These are phyloP conservation scores for Paedocypris micromegethes DNA, from an alignment of 2,797 vertebrate genomes.

Conservation along the genomic window DNA sequence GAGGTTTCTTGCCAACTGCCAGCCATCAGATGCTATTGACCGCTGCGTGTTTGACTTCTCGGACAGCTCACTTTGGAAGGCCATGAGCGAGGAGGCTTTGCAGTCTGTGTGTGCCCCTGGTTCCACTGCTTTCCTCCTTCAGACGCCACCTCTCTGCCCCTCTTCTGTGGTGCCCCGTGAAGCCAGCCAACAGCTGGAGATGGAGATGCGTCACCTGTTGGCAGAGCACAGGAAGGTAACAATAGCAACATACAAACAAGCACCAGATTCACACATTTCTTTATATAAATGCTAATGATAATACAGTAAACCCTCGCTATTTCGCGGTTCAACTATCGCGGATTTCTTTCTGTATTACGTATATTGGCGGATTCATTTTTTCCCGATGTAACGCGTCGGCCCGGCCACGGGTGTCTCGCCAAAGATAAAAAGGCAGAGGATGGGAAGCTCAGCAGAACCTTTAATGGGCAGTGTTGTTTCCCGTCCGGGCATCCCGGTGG, in stretches of 20 bases:
- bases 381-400: too few relatives aligned
- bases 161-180: conserved; percentile 73
- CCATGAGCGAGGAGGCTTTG: conserved; percentile 92
- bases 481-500: too few relatives aligned
- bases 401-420: too few relatives aligned
- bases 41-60: conserved; percentile 83
- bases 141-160: conserved; percentile 80
- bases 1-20: conserved; percentile 87
- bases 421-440: too few relatives aligned
- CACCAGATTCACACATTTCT: not conserved
- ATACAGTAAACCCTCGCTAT: too few relatives aligned
- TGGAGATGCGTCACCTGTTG: conserved; percentile 83
- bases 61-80: conserved; percentile 90
- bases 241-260: not conserved
- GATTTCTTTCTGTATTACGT: too few relatives aligned
- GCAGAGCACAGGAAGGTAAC: conserved; percentile 92
- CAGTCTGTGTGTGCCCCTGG: conserved; percentile 85
- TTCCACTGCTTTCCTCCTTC: conserved; percentile 74
- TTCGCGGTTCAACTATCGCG: too few relatives aligned
- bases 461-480: too few relatives aligned
- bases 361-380: too few relatives aligned
- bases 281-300: too few relatives aligned
- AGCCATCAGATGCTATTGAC: conserved; percentile 85
- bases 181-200: conserved; percentile 86
- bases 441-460: too few relatives aligned